Conservation (phyloP, 2,797 vertebrate genomes). For the Steatocranus sp. region DNA sequence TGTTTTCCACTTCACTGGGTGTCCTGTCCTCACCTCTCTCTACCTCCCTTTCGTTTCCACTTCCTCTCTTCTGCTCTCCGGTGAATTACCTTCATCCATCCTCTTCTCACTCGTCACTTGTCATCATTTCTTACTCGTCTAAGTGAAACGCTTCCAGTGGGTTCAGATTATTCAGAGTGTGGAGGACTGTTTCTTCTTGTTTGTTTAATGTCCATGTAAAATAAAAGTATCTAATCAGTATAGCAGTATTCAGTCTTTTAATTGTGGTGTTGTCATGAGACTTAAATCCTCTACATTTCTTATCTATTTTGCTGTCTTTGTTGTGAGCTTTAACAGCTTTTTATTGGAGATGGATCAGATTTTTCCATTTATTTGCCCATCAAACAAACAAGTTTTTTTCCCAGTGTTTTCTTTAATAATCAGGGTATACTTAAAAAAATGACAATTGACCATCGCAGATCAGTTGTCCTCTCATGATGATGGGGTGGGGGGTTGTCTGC, state of each 20-base stretch:
- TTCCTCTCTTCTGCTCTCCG: background rate
- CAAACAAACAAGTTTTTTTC: background rate
- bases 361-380: background rate
- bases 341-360: background rate
- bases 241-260: background rate
- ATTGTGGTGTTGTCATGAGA: background rate
- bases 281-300: background rate
- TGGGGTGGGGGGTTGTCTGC: background rate
- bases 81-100: slow-evolving; percentile 46
- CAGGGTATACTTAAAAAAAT: background rate
- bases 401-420: background rate
- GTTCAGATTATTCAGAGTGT: background rate
- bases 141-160: background rate
- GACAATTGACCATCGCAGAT: background rate
- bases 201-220: background rate
- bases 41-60: background rate
- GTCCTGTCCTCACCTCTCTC: slow-evolving; percentile 39
- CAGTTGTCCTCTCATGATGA: background rate
- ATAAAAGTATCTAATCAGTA: background rate
- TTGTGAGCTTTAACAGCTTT: background rate
- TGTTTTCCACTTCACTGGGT: slow-evolving; percentile 51
- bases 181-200: background rate
- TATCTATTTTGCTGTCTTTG: background rate
- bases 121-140: background rate
- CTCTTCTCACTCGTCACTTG: slow-evolving; percentile 24